A percentile compares a stretch with the other conserved stretches of the same genome.
These are phyloP conservation scores for Drosophila santomea DNA, from an alignment of 1,140 invertebrate species.

Conservation along the genomic window DNA sequence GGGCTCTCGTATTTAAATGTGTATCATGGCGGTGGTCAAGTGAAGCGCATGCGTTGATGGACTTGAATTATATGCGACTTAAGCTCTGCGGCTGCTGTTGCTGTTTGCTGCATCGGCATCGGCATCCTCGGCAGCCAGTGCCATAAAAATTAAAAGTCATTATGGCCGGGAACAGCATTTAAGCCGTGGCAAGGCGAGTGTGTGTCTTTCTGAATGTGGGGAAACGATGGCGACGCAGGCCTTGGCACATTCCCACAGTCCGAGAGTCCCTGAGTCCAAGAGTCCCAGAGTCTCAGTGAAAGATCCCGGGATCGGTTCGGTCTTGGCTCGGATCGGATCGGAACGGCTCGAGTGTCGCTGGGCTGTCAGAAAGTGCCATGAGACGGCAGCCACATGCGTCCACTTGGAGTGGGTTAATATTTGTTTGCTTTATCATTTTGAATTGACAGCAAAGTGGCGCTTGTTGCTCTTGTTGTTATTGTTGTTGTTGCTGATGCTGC, in stretches of 20 bases:
- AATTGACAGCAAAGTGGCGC: constrained; percentile 84
- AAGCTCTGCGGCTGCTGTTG: constrained; percentile 68
- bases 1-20: constrained; percentile 70
- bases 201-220: constrained; percentile 37
- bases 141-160: constrained; percentile 84
- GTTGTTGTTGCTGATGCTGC: constrained; percentile 21
- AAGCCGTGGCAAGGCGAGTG: constrained; percentile 59
- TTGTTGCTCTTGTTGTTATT: constrained; percentile 72
- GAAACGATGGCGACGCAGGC: constrained; percentile 13
- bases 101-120: constrained; percentile 20
- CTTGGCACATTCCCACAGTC: constrained; percentile 78
- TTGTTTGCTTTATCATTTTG: constrained; percentile 85
- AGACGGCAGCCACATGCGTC: constrained; percentile 80
- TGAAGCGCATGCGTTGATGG: constrained; percentile 83
- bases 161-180: constrained; percentile 82
- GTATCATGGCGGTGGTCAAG: constrained; percentile 77
- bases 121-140: constrained; percentile 81
- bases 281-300: constrained; percentile 6
- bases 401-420: constrained; percentile 84
- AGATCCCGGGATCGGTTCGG: constrained; percentile 55
- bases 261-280: constrained; percentile 3
- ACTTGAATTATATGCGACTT: constrained; percentile 83
- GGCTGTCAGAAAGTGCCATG: constrained; percentile 82
- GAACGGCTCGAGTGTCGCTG: constrained; percentile 74
- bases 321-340: constrained; percentile 52